Base-by-base conservation (phyloP, 2,113 vertebrate genomes). In the Nibea coibor region DNA sequence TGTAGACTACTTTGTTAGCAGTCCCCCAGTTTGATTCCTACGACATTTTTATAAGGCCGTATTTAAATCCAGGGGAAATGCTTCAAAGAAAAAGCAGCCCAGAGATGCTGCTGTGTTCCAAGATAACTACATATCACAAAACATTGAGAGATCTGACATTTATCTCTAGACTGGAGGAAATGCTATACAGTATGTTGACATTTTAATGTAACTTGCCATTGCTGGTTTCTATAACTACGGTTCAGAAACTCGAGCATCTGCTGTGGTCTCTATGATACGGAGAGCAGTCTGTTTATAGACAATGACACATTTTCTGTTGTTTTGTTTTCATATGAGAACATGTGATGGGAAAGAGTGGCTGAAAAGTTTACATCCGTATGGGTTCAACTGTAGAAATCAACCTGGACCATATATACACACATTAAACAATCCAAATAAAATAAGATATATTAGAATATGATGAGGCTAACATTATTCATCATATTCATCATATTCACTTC, bases 101-200 rank as follows among this genome's bases (percentile, higher is more conserved):
- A 35, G 48, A 76, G 63, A 59, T 50, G n/a, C 26, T 64, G 10
- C 43, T 80, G 59, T 45, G 10, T 51, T 62, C 26, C 24, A 72
- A 35, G 53, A 65, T 56, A 68, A 28, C 15, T 22, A 43, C 42
- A 50, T 8, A 64, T 81, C 74, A 56, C 0, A 31, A 63, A 56
- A 53, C 43, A 47, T 59, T 42, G 35, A 74, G 5, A 50, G 65
- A 62, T 77, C 53, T 72, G 64, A 83, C 48, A 75, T 76, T 74
- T 53, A 75, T 67, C 67, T 66, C 47, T 45, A 4, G 16, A 58
- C 42, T 74, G 68, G 43, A 79, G 71, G 43, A 42, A 62, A 14
- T 65, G 39, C 20, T 66, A 2, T 43, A 65, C 63, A 81, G 10
- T 50, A 53, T 78, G 59, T 68, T 75, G 54, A 65, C 45, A 74